Evolutionary conservation across 2,113 vertebrate species (phyloP), one percentile per base, ranked within the genome.

Genomic region (Bufo bufo): DNA sequence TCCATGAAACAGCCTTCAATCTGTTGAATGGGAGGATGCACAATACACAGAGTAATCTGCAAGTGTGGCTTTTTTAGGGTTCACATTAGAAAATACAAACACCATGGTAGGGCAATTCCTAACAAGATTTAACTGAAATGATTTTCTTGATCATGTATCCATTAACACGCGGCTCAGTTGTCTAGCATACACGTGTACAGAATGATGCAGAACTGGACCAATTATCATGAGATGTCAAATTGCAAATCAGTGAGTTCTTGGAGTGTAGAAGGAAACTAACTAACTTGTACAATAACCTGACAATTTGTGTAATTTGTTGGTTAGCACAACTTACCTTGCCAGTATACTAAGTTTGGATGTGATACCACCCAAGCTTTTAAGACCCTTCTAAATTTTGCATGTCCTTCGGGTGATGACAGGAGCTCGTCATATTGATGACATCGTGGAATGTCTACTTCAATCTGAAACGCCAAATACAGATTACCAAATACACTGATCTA

Each of bases 331-430:
- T 69, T 71, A 84, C 63, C 98, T 96, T 99, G 98, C 98, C 98
- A 99, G 91, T 99, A 99, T 54, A 99, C 98, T 89, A 99, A 94
- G 92, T 99, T 96, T 78, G 97, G 97, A 92, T 99, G 98, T 47
- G 98, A 99, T 85, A 99, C 98, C 16, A 99, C 98, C 98, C 98
- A 99, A 69, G 98, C 98, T 92, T 99, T 99, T 89, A 99, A 89
- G 13, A 99, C 97, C 65, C 97, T 96, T 23, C 97, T 94, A 91
- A 99, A 99, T 93, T 99, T 99, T 82, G 95, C 94, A 90, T 99
- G 98, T 84, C 98, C 98, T 92, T 99, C 97, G 92, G 98, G 92
- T 88, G 96, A 99, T 10, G 98, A 99, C 90, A 99, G 93, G 77
- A 99, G 92, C 90, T 99, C 98, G 77, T 99, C 98, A 19, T 99